Evolutionary conservation across 2,888 invertebrate genomes (phyloP), one percentile per base, ranked within the genome.

Genomic region (Tenthredo mesomela): DNA sequence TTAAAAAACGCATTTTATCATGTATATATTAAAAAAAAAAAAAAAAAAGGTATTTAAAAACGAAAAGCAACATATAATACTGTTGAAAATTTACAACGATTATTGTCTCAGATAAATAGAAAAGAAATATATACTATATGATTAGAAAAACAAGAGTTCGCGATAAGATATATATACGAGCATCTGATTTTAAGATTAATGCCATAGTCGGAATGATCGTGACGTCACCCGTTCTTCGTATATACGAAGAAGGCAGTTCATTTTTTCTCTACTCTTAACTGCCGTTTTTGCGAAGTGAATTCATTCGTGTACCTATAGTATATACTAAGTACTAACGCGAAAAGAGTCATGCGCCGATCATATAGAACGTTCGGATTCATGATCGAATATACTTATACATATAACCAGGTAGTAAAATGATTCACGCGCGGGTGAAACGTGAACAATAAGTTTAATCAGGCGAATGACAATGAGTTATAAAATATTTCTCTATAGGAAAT

Each of bases 161-260:
- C 50, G 50, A 50, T 50, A 18, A 12, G 65, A 65, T 29, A n/a
- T n/a, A n/a, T 29, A 29, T 65, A 29, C 18, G 29, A 33, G 29
- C 67, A 67, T 67, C 67, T 67, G 67, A 67, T 25, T 33, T 15
- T 67, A 1, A 67, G 29, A 67, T 67, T 67, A 67, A 67, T 12
- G 67, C 12, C 67, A 33, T 7, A 67, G 2, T 15, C 10, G 15
- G 15, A 1, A 9, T 33, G 25, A 67, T 9, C 25, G n/a, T 67
- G 67, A 67, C 29, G 67, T 67, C 67, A 67, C 5, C 18, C 67
- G 67, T n/a, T n/a, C n/a, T n/a, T n/a, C n/a, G n/a, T n/a, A 29
- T 67, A 67, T 12, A 29, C 29, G 29, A 29, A 67, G 29, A 67
- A 67, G 29, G 25, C 65, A 65, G 65, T 25, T 18, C 3, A 29